Base-by-base conservation (phyloP, 2,797 vertebrate species). In the Chelidonichthys spinosus region DNA sequence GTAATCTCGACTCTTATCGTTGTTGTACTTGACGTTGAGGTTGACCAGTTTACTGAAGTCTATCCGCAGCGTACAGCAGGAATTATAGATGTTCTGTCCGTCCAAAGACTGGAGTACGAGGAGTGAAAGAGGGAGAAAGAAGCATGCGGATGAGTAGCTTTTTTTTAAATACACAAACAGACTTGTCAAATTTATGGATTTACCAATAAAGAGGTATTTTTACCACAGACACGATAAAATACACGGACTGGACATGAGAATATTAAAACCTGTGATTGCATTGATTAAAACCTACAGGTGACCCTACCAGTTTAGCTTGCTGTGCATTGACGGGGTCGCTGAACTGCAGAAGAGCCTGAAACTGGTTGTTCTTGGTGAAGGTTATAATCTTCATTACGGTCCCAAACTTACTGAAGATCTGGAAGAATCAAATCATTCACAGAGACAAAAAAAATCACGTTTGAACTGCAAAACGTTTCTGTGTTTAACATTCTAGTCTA, bases 371-470 rank as follows among this genome's bases (percentile, higher is more conserved):
- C 94, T 99, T 99, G 79, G 98, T 99, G 92, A 99, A 99, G 39
- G 98, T 99, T 87, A 99, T 99, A 81, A 99, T 99, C 95, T 99
- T 99, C 96, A 99, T 94, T 60, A 99, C 98, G 1, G 98, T 97
- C 77, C 98, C 98, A 93, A 99, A 99, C 83, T 99, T 99, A 79
- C 97, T 98, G 90, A 99, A 99, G 90, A 99, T 99, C 98, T 99
- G 90, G 78, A 81, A 70, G 18, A 78, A 65, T 49, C 36, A 55
- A 14, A 59, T 7, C 11, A 37, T 68, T 47, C 0, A 70, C 11
- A 61, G 1, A 63, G 6, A 47, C 25, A 25, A 25, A 25, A 25
- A 25, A 25, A n/a, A n/a, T n/a, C n/a, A n/a, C n/a, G n/a, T n/a
- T n/a, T n/a, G n/a, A n/a, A n/a, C n/a, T n/a, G n/a, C n/a, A n/a